Percentiles rank a stretch among this genome's conserved stretches.
These are phyloP conservation scores for Meiosimyza decipiens DNA, from an alignment of 2,888 invertebrate species.

Conservation along the genomic window DNA sequence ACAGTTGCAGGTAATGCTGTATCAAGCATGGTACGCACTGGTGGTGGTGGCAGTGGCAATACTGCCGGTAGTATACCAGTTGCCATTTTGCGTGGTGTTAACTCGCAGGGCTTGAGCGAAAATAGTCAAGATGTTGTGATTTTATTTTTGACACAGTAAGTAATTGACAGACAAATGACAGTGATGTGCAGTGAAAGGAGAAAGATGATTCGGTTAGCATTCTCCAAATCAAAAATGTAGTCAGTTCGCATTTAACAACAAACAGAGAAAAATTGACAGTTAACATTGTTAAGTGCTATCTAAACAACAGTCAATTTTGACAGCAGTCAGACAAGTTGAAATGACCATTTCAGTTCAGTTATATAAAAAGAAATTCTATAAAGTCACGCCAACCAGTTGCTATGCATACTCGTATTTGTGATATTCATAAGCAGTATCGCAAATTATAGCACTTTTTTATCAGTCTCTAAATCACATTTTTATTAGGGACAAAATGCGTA, in stretches of 20 bases:
- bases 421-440: background rate
- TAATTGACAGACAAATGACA: conserved; percentile 34
- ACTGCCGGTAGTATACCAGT: conserved; percentile 41
- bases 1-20: background rate
- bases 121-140: conserved; percentile 47
- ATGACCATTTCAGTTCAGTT: no score
- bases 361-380: background rate
- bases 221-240: no score
- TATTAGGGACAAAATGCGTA: conserved; percentile 17
- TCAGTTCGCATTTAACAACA: no score
- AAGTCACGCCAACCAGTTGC: background rate
- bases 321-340: no score
- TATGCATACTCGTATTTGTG: background rate
- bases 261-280: no score
- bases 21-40: background rate
- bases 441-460: background rate
- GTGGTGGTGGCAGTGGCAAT: background rate
- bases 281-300: no score
- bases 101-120: conserved; percentile 30
- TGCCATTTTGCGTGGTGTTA: conserved; percentile 43
- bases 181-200: no score
- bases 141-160: conserved; percentile 48
- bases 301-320: no score
- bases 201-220: no score
- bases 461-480: background rate